Base-by-base conservation (phyloP, 2,888 invertebrate species). In the Tetramorium bicarinatum region DNA sequence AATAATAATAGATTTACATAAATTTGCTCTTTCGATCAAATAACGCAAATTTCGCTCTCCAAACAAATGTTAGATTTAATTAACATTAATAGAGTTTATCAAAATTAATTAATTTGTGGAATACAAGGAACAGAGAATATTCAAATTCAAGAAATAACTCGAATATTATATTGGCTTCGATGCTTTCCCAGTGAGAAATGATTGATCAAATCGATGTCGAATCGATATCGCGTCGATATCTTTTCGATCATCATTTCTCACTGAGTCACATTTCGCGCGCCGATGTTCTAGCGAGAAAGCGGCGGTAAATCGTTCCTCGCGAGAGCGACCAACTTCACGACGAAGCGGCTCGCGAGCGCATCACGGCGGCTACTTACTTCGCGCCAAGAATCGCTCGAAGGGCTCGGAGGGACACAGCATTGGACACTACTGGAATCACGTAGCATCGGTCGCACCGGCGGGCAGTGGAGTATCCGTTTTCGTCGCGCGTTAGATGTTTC, bases 1-100 rank as follows among this genome's bases (percentile, higher is more conserved):
- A 38, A 41, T 61, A 54, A 54, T 54, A 59, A 25, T 25, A 62
- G 34, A 62, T 64, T 64, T 64, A 41, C 13, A 64, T 64, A 41
- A 62, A 62, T 34, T 34, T 64, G 6, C 13, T n/a, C n/a, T 21
- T 4, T 61, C n/a, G 9, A 2, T 0, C n/a, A 21, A n/a, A 41
- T 41, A 41, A 41, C 38, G n/a, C 21, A 41, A 21, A 41, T 64
- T 13, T 21, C 21, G 21, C 13, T 13, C 3, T 64, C 38, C 6
- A 62, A 38, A 4, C 38, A 62, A 62, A n/a, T n/a, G n/a, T 38
- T 4, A 21, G 13, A 41, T 11, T 62, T n/a, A 62, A 13, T 62
- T 62, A 21, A n/a, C 13, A 2, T 13, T 21, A 1, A 62, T 9
- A 38, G 11, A 11, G 0, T 61, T 34, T 34, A 8, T 9, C 11